Percentiles rank a stretch among this genome's conserved stretches.
Conservation (phyloP, 2,888 invertebrate species). For the Melanotus villosus region DNA sequence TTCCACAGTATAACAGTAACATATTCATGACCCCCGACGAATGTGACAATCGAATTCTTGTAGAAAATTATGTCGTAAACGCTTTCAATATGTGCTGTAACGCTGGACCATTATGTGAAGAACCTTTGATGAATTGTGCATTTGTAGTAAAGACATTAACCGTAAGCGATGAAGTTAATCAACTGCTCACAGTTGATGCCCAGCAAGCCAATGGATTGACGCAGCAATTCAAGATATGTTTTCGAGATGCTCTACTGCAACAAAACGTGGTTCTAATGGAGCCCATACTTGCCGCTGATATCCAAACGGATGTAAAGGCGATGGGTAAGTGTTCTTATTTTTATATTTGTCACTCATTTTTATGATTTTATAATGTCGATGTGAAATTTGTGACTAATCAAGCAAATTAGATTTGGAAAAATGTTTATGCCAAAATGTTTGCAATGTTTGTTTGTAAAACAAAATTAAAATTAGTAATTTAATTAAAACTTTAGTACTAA, state of each 20-base stretch:
- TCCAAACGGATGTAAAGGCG: conserved; percentile 63
- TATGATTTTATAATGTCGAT: too few species aligned
- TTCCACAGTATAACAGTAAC: conserved; percentile 75
- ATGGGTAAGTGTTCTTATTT: conserved; percentile 46
- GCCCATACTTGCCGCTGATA: conserved; percentile 82
- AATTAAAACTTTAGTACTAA: too few species aligned
- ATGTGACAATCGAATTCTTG: conserved; percentile 73
- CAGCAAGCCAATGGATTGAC: conserved; percentile 27
- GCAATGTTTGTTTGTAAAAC: too few species aligned
- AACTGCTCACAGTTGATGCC: conserved; percentile 56
- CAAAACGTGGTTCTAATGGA: conserved; percentile 93
- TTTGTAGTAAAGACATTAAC: conserved; percentile 92
- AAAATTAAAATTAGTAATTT: too few species aligned
- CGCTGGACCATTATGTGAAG: conserved; percentile 96
- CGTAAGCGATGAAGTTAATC: conserved; percentile 62
- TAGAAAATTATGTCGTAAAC: conserved; percentile 86
- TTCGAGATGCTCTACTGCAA: conserved; percentile 88
- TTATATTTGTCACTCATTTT: too few species aligned
- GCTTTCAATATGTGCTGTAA: conserved; percentile 88
- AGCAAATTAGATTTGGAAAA: too few species aligned
- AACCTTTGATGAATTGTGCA: conserved; percentile 96
- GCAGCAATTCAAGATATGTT: conserved; percentile 71
- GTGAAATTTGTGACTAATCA: too few species aligned
- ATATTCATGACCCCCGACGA: conserved; percentile 69
- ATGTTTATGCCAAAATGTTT: too few species aligned